Evolutionary conservation across 2,797 vertebrate species (phyloP).

Genomic region (Microcaecilia unicolor): DNA sequence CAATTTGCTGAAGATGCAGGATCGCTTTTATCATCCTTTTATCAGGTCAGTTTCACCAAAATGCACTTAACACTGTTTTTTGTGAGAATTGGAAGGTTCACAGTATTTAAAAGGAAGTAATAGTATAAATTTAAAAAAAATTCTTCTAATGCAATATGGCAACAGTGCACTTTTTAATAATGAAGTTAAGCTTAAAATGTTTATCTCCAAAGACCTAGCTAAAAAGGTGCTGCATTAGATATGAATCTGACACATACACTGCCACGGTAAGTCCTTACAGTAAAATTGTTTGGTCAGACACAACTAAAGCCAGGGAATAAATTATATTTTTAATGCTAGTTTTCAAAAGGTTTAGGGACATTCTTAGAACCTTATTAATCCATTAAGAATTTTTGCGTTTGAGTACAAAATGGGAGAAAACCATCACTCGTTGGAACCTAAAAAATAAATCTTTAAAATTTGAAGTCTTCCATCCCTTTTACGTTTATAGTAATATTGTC

Average conservation of each 20-base stretch:
- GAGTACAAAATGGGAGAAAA: too few species aligned
- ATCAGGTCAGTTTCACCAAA: constrained; percentile 34
- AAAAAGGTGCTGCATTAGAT: constrained; percentile 37
- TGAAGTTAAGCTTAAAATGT: constrained; percentile 32
- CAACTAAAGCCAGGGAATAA: neutral
- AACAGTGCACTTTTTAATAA: constrained; percentile 36
- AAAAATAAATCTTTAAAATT: too few species aligned
- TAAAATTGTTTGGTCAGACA: constrained; percentile 14
- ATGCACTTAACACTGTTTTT: constrained; percentile 38
- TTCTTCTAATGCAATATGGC: constrained; percentile 36
- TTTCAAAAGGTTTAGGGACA: constrained; percentile 31
- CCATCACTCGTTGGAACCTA: too few species aligned
- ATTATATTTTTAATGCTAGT: constrained; percentile 5
- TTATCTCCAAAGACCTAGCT: constrained; percentile 40
- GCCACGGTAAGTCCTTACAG: constrained; percentile 33
- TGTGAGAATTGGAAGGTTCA: constrained; percentile 23
- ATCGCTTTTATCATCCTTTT: constrained; percentile 28
- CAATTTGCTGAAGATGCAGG: constrained; percentile 38
- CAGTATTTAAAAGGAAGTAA: constrained; percentile 19
- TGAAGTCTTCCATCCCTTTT: constrained; percentile 58
- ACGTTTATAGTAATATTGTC: constrained; percentile 30
- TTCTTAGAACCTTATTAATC: constrained; percentile 29
- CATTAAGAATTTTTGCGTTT: too few species aligned
- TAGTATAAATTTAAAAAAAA: constrained; percentile 22
- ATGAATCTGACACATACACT: constrained; percentile 32